Evolutionary conservation across 2,113 vertebrate species (phyloP).

Genomic region (Oryzias celebensis): DNA sequence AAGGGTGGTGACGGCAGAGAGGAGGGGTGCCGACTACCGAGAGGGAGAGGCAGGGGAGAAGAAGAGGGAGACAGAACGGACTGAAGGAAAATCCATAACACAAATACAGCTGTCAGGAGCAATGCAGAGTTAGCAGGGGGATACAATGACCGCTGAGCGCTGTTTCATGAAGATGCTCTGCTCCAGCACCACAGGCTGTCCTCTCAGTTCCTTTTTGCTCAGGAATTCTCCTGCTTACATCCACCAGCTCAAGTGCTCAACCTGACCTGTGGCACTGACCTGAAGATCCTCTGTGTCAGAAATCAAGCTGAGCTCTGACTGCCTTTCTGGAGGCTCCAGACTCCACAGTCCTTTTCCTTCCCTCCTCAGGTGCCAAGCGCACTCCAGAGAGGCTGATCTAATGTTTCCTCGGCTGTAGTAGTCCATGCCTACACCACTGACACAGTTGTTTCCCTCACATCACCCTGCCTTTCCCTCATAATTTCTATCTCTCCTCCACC

Average conservation of each 20-base stretch:
- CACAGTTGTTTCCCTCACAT: conserved; percentile 33
- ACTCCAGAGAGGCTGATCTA: conserved; percentile 69
- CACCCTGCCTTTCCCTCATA: conserved; percentile 39
- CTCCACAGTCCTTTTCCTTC: conserved; percentile 29
- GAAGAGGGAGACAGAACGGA: conserved; percentile 58
- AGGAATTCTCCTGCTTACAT: conserved; percentile 13
- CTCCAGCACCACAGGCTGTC: conserved; percentile 39
- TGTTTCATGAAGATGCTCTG: conserved; percentile 54
- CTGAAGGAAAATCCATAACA: conserved; percentile 85
- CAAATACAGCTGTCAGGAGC: conserved; percentile 81
- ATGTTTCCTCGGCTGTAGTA: conserved; percentile 67
- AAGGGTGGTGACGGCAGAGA: conserved; percentile 53
- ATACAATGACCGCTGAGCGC: conserved; percentile 50
- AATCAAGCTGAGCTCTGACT: conserved; percentile 29
- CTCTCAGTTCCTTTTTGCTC: conserved; percentile 1
- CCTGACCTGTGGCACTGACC: conserved; percentile 35
- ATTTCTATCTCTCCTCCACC: conserved; percentile 49
- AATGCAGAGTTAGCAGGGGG: conserved; percentile 73
- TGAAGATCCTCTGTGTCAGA: conserved; percentile 18
- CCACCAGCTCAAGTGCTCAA: conserved; percentile 27
- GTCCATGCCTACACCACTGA: conserved; percentile 45
- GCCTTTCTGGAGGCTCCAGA: conserved; percentile 34
- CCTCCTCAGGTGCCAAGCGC: conserved; percentile 63
- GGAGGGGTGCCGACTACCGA: conserved; percentile 59
- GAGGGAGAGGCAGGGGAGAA: conserved; percentile 42